A percentile compares a stretch with the other conserved stretches of the same genome.
Conservation (phyloP, 92 coral and sea anemone species). For the Porites rus region DNA sequence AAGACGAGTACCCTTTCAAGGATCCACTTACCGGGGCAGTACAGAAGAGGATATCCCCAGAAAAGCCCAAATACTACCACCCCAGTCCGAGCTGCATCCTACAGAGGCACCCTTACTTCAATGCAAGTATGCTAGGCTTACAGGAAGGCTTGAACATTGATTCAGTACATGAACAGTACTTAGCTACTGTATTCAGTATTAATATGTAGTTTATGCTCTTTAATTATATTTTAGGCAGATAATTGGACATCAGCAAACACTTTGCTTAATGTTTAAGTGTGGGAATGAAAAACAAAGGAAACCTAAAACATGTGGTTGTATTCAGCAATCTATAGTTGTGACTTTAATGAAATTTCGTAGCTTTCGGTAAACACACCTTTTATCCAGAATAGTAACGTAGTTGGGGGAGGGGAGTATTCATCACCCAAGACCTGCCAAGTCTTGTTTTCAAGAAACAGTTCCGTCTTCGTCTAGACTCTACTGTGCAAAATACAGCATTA, state of each 20-base stretch:
- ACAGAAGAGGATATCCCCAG: neutral
- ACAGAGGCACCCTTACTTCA: constrained; percentile 7
- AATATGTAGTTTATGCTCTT: neutral
- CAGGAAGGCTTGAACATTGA: constrained; percentile 15
- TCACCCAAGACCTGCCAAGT: neutral
- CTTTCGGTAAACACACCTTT: neutral
- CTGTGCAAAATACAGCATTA: neutral
- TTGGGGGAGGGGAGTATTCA: too few species aligned
- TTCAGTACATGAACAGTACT: neutral
- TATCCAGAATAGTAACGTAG: too few species aligned
- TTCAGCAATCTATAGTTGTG: neutral
- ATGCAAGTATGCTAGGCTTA: neutral
- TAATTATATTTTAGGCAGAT: neutral
- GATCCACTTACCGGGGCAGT: neutral
- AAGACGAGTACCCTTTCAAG: constrained; percentile 20
- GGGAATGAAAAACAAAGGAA: constrained; percentile 1
- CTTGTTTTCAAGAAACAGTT: neutral
- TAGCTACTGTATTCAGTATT: neutral
- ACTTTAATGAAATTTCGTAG: neutral
- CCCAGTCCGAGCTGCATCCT: constrained; percentile 16
- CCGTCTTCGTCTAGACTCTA: neutral
- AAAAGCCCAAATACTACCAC: constrained; percentile 9
- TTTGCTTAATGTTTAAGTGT: neutral
- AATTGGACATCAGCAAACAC: too few species aligned
- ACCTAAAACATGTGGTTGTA: neutral